Evolutionary conservation across 2,888 invertebrate genomes (phyloP), one percentile per base, ranked within the genome.

Genomic region (Coelogynopora nodosa): DNA sequence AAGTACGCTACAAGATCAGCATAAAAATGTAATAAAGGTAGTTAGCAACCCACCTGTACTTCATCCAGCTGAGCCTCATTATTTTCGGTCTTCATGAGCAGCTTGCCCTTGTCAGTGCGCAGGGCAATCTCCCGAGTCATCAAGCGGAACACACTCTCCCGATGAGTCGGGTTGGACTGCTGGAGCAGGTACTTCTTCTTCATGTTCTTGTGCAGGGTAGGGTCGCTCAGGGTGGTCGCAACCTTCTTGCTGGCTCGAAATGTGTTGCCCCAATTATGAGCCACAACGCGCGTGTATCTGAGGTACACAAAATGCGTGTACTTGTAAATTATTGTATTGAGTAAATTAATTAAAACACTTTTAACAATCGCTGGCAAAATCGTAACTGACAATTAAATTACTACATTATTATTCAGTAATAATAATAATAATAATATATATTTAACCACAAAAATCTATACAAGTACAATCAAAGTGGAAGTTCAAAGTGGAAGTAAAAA

Each of bases 111-210:
- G 18, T 84, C 67, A 84, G 31, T 84, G 0, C 30, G 31, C 31
- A 84, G 67, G 18, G 49, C 30, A 0, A 84, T 67, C n/a, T 84
- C 84, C 5, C 84, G 74, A 26, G 18, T 84, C 84, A 84, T 84
- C 30, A 84, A 31, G 10, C 49, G 84, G 29, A 49, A 49, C 18
- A 84, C 1, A 0, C 31, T 27, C 26, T 84, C 67, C 1, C 27
- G 27, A 0, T 30, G 67, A n/a, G 67, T 31, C 67, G 18, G 13
- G 18, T 30, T 74, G 27, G 31, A 49, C 27, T 30, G 84, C n/a
- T 31, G 85, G 1, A 85, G 67, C 26, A 85, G 82, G 27, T 85
- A 85, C 31, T 85, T 27, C 29, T 74, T n/a, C 23, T 85, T 84
- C 67, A 85, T 84, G 67, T 67, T 74, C 67, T 85, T 85, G 1